These are phyloP conservation scores for Macroteleia sp. DNA, from an alignment of 2,888 invertebrate species.

Conservation along the genomic window DNA sequence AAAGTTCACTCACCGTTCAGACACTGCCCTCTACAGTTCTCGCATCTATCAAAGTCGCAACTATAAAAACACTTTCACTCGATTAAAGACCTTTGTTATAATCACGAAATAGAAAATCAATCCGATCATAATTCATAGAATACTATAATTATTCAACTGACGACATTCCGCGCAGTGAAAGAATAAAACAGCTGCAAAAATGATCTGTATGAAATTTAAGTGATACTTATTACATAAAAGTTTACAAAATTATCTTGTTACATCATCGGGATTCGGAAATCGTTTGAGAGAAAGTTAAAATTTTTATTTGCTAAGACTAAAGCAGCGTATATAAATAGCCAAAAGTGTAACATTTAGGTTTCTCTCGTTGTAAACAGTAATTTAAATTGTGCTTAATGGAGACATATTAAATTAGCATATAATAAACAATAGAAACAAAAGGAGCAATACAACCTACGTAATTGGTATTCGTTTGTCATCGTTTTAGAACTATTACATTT, in stretches of 20 bases:
- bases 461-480: constrained; percentile 37
- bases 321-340: constrained; percentile 6
- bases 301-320: not conserved
- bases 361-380: not conserved
- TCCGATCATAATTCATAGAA: constrained; percentile 30
- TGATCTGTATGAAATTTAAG: not conserved
- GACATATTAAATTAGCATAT: constrained; percentile 67
- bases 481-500: constrained; percentile 17
- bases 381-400: constrained; percentile 11
- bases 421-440: constrained; percentile 70
- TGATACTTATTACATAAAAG: constrained; percentile 2
- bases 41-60: constrained; percentile 62
- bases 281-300: constrained; percentile 13
- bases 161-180: constrained; percentile 20
- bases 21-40: constrained; percentile 58
- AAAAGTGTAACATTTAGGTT: constrained; percentile 3
- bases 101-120: constrained; percentile 54
- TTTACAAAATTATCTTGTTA: constrained; percentile 5
- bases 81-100: constrained; percentile 71
- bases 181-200: constrained; percentile 20
- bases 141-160: constrained; percentile 31
- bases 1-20: constrained; percentile 74
- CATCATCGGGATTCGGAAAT: constrained; percentile 11
- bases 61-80: constrained; percentile 74
- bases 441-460: constrained; percentile 64